Base-by-base conservation (phyloP, 1,140 invertebrate species). In the Meloidogyne hapla region DNA sequence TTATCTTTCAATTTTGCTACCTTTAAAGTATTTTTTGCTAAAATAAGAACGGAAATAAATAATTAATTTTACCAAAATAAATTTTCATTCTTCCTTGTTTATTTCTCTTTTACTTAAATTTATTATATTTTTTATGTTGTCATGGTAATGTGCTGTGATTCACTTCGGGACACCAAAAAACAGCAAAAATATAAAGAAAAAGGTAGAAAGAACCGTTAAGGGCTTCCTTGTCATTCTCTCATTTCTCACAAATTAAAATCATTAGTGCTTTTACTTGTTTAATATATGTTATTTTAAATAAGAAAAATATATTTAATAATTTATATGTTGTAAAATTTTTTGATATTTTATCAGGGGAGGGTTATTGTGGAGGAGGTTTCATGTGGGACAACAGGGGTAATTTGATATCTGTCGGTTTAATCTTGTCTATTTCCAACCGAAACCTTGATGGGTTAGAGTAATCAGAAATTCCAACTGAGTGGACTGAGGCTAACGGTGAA, bases 11-110 rank as follows among this genome's bases (percentile, higher is more conserved):
- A n/a, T n/a, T n/a, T n/a, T n/a, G n/a, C n/a, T n/a, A n/a, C 33
- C 33, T 33, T 33, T 33, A 33, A 33, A 33, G 33, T 33, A 33
- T 48, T 69, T 69, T 69, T 21, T 45, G 68, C 56, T 69, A n/a
- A 56, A 33, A 25, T 33, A 21, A 42, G 56, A 48, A 73, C 42
- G 40, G 65, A 67, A 33, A 23, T 67, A 33, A 67, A 42, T 33
- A 67, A 33, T 38, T 67, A 18, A 66, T 18, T 15, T 66, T 28
- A 15, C 13, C 13, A 66, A 38, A 67, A 8, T n/a, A 33, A 38
- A 67, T 67, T 18, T n/a, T 67, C 65, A 6, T 9, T 67, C n/a
- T 28, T 1, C 65, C 48, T n/a, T 45, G 13, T 45, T 56, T 56
- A 56, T 56, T 33, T 56, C 1, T 21, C 12, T 0, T 56, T n/a